phyloP scores from a whole-genome alignment of 2,113 vertebrate genomes.

The Sakesphorus luctuosus region DNA sequence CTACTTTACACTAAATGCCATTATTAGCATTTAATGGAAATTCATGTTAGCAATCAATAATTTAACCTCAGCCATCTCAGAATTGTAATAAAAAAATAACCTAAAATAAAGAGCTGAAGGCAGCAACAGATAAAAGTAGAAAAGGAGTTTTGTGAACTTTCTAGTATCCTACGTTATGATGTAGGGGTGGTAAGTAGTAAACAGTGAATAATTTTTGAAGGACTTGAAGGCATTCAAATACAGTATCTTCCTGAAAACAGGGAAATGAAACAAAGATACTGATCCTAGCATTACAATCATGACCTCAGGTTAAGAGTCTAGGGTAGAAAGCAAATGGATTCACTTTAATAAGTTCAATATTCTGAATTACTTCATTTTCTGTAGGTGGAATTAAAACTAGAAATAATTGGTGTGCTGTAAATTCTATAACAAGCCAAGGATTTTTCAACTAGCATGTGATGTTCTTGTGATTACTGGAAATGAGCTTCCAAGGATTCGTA shows the following conservation, averaged over 20 bases:
- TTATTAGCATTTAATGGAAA: background rate
- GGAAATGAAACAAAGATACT: background rate
- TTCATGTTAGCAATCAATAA: background rate
- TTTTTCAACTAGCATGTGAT: conserved; percentile 24
- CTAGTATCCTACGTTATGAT: background rate
- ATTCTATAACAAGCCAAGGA: background rate
- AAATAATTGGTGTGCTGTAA: background rate
- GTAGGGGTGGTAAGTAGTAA: background rate
- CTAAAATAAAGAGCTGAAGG: background rate
- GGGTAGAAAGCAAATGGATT: background rate
- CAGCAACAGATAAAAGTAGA: background rate
- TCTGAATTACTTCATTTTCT: conserved; percentile 37
- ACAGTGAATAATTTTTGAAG: background rate
- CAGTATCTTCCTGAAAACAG: background rate
- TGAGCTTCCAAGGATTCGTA: background rate
- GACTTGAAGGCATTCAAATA: background rate
- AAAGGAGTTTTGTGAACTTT: background rate
- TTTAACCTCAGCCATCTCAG: background rate
- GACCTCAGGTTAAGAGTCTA: background rate
- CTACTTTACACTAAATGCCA: background rate
- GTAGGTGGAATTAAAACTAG: conserved; percentile 45
- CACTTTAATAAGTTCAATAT: background rate
- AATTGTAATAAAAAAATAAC: background rate
- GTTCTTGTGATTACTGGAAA: conserved; percentile 30
- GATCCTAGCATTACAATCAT: background rate